These are phyloP conservation scores for Crambe crambe DNA, from an alignment of 37 sponge, comb jelly and placozoan species.

Conservation along the genomic window DNA sequence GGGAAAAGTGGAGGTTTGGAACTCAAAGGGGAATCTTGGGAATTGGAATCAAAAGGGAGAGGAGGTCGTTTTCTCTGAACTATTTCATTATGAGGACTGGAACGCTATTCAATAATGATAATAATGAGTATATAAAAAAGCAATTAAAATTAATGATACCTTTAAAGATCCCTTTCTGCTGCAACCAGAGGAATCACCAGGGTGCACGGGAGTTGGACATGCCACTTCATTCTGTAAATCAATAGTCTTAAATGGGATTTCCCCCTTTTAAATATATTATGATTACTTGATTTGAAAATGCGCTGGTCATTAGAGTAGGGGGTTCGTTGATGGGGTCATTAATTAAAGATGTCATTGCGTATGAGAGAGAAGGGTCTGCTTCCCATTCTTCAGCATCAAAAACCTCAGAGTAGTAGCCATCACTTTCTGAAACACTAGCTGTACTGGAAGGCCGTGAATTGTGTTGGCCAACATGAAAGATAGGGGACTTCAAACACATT, in stretches of 20 bases:
- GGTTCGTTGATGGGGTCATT: slow-evolving; percentile 10
- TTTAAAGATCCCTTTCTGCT: neutral
- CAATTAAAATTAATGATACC: neutral
- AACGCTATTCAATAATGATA: slow-evolving; percentile 12
- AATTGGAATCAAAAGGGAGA: slow-evolving; percentile 39
- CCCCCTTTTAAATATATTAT: neutral
- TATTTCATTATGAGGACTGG: slow-evolving; percentile 24
- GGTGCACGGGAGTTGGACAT: neutral
- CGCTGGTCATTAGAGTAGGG: slow-evolving; percentile 14
- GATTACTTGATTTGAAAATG: neutral
- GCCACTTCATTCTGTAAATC: neutral
- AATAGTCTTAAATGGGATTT: neutral
- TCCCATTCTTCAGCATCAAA: slow-evolving; percentile 37
- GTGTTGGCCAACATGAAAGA: neutral
- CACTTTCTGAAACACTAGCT: slow-evolving; percentile 11
- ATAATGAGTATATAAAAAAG: neutral
- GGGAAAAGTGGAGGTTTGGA: neutral
- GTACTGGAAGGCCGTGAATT: neutral
- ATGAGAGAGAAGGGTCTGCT: neutral
- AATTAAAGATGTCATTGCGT: slow-evolving; percentile 11
- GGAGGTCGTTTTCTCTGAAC: slow-evolving; percentile 34
- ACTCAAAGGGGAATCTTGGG: slow-evolving; percentile 15
- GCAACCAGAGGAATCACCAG: neutral
- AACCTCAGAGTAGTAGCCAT: slow-evolving; percentile 61
- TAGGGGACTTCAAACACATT: slow-evolving; percentile 50